These are phyloP conservation scores for Ormia ochracea DNA, from an alignment of 2,888 invertebrate genomes.

Conservation along the genomic window DNA sequence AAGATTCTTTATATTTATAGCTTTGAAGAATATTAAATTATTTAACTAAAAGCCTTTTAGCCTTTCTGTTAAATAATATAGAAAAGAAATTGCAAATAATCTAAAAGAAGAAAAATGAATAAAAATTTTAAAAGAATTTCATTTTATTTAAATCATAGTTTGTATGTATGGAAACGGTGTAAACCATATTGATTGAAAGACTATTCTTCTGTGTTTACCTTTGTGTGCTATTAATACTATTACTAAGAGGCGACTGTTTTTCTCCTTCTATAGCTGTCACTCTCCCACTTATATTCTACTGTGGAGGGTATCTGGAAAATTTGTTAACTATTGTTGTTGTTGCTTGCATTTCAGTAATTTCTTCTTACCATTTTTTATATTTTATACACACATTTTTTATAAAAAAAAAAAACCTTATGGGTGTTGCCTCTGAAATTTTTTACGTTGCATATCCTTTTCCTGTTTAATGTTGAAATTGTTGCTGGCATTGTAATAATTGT, in stretches of 20 bases:
- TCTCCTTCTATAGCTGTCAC: not conserved
- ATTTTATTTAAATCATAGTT: not conserved
- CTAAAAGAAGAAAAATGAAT: too few relatives aligned
- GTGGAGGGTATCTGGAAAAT: not conserved
- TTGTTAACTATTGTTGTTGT: slow-evolving; percentile 13
- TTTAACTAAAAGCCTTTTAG: too few relatives aligned
- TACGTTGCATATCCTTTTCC: slow-evolving; percentile 57
- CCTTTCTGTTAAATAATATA: too few relatives aligned
- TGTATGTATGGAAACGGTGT: not conserved
- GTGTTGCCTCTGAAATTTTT: slow-evolving; percentile 48
- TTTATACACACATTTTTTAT: not conserved
- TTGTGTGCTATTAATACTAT: not conserved
- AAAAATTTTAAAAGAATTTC: too few relatives aligned
- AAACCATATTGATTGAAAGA: not conserved
- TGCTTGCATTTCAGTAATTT: not conserved
- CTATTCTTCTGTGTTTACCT: not conserved
- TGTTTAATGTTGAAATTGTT: slow-evolving; percentile 49
- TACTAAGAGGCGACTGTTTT: not conserved
- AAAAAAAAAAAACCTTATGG: slow-evolving; percentile 28
- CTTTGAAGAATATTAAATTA: too few relatives aligned
- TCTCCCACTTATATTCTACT: not conserved
- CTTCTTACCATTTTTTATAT: not conserved
- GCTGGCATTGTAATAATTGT: slow-evolving; percentile 37
- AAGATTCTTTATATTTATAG: too few relatives aligned
- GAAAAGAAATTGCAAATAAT: too few relatives aligned